Conservation (phyloP, 2,888 invertebrate species). For the Melieria omissa region DNA sequence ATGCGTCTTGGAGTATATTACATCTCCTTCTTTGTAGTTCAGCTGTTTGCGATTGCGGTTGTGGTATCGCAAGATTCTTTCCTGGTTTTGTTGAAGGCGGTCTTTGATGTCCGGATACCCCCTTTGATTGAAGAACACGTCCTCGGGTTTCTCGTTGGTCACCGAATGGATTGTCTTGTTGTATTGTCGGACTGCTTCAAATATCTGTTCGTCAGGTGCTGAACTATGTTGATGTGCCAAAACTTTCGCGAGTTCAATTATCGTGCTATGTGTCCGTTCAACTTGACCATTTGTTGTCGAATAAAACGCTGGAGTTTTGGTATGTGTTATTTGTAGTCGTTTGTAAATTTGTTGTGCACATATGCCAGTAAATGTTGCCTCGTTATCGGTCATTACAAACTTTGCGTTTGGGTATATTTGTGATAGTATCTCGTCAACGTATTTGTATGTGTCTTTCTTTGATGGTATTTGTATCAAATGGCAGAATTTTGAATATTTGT, state of each 20-base stretch:
- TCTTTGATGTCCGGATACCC: conserved; percentile 1
- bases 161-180: too few species aligned
- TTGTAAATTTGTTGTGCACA: too few species aligned
- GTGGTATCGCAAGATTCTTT: conserved; percentile 18
- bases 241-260: too few species aligned
- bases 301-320: too few species aligned
- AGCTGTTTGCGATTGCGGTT: conserved; percentile 6
- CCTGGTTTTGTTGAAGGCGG: conserved; percentile 13
- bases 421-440: conserved; percentile 27
- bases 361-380: too few species aligned
- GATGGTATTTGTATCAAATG: conserved; percentile 12
- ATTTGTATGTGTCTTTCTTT: conserved; percentile 26
- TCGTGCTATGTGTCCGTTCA: too few species aligned
- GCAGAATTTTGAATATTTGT: conserved; percentile 22
- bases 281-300: too few species aligned
- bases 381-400: conserved; percentile 32
- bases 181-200: too few species aligned
- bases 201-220: too few species aligned
- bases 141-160: too few species aligned
- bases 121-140: neutral
- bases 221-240: too few species aligned
- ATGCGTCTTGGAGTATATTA: conserved; percentile 5
- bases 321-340: too few species aligned
- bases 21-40: conserved; percentile 7
- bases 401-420: conserved; percentile 29